A percentile compares a stretch with the other conserved stretches of the same genome.
Evolutionary conservation across 2,797 vertebrate species (phyloP).

Genomic region (Pangasius mekongensis): DNA sequence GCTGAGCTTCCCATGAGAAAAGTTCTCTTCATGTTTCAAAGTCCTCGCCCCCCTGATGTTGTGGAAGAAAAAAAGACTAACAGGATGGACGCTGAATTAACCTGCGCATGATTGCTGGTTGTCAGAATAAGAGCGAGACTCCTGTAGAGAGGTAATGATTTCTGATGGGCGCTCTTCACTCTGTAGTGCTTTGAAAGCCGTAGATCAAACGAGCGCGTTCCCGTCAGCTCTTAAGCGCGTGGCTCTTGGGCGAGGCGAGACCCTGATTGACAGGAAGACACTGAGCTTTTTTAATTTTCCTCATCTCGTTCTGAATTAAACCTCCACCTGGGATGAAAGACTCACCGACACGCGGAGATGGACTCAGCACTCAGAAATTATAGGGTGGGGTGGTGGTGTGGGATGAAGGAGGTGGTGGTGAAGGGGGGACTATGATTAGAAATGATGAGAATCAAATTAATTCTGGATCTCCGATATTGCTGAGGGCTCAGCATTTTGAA

Average conservation of each 20-base stretch:
- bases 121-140: conserved; percentile 72
- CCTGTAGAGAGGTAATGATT: conserved; percentile 76
- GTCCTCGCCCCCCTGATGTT: conserved; percentile 47
- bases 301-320: conserved; percentile 83
- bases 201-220: conserved; percentile 82
- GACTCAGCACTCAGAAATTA: conserved; percentile 69
- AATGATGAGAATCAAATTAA: conserved; percentile 70
- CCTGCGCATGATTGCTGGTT: conserved; percentile 71
- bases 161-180: conserved; percentile 78
- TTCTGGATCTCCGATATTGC: conserved; percentile 72
- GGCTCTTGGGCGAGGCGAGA: conserved; percentile 62
- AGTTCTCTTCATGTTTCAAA: conserved; percentile 59
- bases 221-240: conserved; percentile 64
- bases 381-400: conserved; percentile 67
- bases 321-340: conserved; percentile 86
- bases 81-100: conserved; percentile 73
- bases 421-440: conserved; percentile 70
- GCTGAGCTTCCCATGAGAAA: conserved; percentile 32
- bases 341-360: conserved; percentile 62
- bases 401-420: conserved; percentile 7
- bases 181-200: conserved; percentile 73
- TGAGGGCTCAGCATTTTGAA: conserved; percentile 72
- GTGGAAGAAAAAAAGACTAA: conserved; percentile 63
- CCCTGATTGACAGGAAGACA: conserved; percentile 88
- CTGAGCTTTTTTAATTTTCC: conserved; percentile 82